These are phyloP conservation scores for Gallinago paraguaiae DNA, from an alignment of 2,113 vertebrate genomes.

Conservation along the genomic window DNA sequence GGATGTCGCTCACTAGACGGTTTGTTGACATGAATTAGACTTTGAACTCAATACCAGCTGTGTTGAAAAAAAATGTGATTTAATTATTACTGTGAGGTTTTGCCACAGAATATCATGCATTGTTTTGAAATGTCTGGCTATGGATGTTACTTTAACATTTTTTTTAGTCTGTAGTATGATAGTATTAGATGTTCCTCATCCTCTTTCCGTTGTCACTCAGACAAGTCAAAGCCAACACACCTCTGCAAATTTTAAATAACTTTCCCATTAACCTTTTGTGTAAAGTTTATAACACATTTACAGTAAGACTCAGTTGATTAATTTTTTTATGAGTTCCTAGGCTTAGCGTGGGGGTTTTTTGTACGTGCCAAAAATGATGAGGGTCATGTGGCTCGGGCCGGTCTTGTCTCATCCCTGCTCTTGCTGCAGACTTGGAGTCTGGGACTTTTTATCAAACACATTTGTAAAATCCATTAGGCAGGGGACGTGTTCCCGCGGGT, in stretches of 20 bases:
- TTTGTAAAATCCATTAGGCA: not conserved
- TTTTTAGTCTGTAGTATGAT: not conserved
- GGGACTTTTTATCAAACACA: not conserved
- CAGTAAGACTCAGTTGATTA: not conserved
- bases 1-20: not conserved
- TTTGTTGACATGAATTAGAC: not conserved
- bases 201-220: not conserved
- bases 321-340: not conserved
- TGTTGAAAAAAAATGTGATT: not conserved
- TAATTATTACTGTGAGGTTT: not conserved
- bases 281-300: not conserved
- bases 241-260: not conserved
- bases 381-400: accelerated
- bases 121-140: not conserved
- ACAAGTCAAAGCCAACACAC: not conserved
- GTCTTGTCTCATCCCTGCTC: not conserved
- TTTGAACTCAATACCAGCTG: not conserved
- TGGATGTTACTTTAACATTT: not conserved
- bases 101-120: not conserved
- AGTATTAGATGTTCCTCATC: not conserved
- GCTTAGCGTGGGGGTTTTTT: not conserved
- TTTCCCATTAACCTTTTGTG: not conserved
- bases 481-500: accelerated
- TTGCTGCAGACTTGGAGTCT: not conserved
- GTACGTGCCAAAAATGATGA: not conserved